Conservation (phyloP, 2,888 invertebrate species). For the Sinodicranocentrus sp. region DNA sequence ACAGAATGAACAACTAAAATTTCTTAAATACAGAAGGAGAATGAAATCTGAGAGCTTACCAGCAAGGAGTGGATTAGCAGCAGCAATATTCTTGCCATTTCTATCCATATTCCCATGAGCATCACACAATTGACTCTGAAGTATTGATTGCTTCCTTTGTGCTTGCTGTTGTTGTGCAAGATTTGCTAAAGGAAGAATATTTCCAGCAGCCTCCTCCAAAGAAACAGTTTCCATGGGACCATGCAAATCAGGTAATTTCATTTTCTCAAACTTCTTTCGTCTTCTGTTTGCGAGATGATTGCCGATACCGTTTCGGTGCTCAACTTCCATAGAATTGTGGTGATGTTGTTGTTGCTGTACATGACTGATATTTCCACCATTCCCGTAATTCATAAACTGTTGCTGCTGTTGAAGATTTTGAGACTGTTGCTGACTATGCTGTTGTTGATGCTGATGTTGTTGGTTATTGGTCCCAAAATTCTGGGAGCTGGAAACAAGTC, state of each 20-base stretch:
- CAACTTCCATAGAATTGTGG: constrained; percentile 45
- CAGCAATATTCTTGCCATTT: constrained; percentile 81
- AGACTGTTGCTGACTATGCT: constrained; percentile 55
- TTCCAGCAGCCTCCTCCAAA: constrained; percentile 66
- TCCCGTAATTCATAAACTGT: constrained; percentile 43
- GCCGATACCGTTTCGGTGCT: constrained; percentile 28
- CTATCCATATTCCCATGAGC: constrained; percentile 60
- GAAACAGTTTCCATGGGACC: constrained; percentile 68
- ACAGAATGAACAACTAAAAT: no score
- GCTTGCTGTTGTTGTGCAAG: constrained; percentile 60
- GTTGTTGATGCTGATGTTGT: constrained; percentile 70
- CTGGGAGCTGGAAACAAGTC: constrained; percentile 54
- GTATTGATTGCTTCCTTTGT: constrained; percentile 69
- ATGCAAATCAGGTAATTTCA: constrained; percentile 59
- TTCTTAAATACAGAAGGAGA: no score
- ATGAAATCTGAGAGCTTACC: no score
- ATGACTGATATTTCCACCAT: constrained; percentile 48
- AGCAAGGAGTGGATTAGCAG: constrained; percentile 91
- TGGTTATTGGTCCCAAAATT: constrained; percentile 47
- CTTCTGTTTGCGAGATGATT: constrained; percentile 25
- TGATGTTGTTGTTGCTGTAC: constrained; percentile 78
- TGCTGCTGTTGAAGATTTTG: constrained; percentile 40
- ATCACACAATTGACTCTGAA: constrained; percentile 75
- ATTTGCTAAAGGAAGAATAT: constrained; percentile 69
- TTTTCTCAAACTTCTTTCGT: constrained; percentile 35